These are phyloP conservation scores for Caranx ignobilis DNA, from an alignment of 2,113 vertebrate species.

Conservation along the genomic window DNA sequence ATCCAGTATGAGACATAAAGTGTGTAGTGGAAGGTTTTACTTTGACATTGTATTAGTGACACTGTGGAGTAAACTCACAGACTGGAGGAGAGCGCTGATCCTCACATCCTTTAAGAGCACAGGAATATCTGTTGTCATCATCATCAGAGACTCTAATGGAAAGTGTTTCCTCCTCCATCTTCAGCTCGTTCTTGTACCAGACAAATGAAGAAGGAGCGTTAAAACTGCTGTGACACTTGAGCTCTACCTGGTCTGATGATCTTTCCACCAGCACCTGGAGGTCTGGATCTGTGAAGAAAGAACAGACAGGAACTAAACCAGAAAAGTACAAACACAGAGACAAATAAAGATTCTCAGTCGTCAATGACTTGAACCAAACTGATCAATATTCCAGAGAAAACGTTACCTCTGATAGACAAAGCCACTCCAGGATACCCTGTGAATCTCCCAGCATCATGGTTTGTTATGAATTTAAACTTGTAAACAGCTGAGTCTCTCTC, in stretches of 20 bases:
- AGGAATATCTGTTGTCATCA: background rate
- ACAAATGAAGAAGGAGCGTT: background rate
- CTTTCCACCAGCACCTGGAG: background rate
- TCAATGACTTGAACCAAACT: no score
- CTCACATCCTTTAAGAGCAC: background rate
- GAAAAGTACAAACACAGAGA: no score
- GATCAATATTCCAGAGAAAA: no score
- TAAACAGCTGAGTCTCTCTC: constrained; percentile 44
- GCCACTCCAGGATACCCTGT: background rate
- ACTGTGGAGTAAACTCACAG: constrained; percentile 3
- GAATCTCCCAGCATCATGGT: accelerated
- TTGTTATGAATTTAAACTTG: constrained; percentile 35
- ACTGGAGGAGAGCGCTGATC: background rate
- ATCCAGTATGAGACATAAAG: no score
- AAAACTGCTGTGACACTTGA: constrained; percentile 19
- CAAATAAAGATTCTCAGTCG: no score
- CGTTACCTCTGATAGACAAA: constrained; percentile 42
- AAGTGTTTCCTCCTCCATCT: background rate
- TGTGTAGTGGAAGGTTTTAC: no score
- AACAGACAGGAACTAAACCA: no score
- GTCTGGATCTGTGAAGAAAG: background rate
- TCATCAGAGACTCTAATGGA: background rate
- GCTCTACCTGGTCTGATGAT: background rate
- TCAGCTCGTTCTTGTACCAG: background rate
- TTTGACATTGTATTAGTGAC: no score